Conservation (phyloP, 2,113 vertebrate genomes). For the Callorhinus ursinus region DNA sequence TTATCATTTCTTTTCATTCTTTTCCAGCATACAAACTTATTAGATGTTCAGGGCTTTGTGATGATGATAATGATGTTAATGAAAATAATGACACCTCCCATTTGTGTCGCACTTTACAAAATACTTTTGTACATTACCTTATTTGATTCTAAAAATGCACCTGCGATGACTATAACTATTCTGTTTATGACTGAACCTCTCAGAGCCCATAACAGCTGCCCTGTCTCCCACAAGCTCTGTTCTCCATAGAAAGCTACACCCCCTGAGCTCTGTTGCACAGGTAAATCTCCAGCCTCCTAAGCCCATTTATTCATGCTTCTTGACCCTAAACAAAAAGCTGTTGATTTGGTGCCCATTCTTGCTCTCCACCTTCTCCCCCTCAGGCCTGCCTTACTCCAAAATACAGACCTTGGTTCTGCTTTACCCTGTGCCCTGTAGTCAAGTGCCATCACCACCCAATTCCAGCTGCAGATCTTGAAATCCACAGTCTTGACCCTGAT, state of each 20-base stretch:
- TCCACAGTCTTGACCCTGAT: neutral
- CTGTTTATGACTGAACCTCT: neutral
- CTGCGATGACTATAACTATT: neutral
- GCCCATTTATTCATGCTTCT: neutral
- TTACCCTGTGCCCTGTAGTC: neutral
- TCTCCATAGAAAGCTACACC: neutral
- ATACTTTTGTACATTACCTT: neutral
- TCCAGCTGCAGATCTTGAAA: neutral
- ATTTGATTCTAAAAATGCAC: conserved; percentile 28
- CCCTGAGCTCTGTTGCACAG: neutral
- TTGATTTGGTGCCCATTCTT: neutral
- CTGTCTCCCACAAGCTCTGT: neutral
- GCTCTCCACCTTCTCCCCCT: fast-evolving
- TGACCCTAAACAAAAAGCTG: neutral
- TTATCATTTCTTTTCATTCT: neutral
- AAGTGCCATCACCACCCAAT: fast-evolving
- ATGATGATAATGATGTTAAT: neutral
- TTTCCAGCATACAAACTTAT: neutral
- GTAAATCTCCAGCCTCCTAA: neutral
- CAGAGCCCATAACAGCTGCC: neutral
- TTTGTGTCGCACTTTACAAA: neutral
- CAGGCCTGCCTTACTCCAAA: neutral
- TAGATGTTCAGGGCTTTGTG: neutral
- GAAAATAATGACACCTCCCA: neutral
- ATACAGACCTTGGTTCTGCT: neutral